Percentiles rank a stretch among this genome's conserved stretches.
phyloP scores from a whole-genome alignment of 2,888 invertebrate genomes.

The Eurois occulta region DNA sequence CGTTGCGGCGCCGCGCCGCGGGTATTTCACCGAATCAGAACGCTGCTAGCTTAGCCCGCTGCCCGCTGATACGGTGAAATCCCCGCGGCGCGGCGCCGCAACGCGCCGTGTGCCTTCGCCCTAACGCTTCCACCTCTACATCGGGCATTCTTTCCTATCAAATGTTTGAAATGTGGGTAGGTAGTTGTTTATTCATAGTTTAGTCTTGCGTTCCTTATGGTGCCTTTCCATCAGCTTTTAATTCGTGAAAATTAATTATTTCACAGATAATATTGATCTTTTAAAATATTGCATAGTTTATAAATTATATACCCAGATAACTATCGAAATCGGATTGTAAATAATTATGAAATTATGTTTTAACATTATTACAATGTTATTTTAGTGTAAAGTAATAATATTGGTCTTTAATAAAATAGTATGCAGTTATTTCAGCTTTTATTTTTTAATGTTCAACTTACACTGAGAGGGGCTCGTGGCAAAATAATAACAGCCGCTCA shows the following conservation, averaged over 20 bases:
- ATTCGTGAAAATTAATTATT: too few species aligned
- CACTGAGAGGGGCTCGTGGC: too few species aligned
- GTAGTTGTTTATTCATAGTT: neutral
- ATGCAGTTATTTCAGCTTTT: slow-evolving; percentile 25
- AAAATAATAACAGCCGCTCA: too few species aligned
- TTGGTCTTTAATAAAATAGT: slow-evolving; percentile 49
- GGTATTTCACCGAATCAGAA: too few species aligned
- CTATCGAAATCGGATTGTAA: slow-evolving; percentile 36
- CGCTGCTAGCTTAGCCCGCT: too few species aligned
- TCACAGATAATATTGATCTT: neutral
- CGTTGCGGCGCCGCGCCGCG: too few species aligned
- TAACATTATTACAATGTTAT: too few species aligned
- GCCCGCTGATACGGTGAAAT: too few species aligned
- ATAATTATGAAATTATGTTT: slow-evolving; percentile 60
- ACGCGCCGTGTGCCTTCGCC: too few species aligned
- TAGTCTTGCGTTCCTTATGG: neutral
- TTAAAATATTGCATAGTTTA: slow-evolving; percentile 18
- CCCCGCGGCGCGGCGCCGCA: too few species aligned
- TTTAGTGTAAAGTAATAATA: slow-evolving; percentile 43
- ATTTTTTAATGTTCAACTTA: neutral
- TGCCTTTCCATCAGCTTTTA: slow-evolving; percentile 13
- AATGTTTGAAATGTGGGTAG: slow-evolving; percentile 7
- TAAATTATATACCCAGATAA: neutral
- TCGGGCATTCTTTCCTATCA: neutral
- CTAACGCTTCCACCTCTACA: too few species aligned